These are phyloP conservation scores for Gasterosteus nipponicus DNA, from an alignment of 2,113 vertebrate genomes.

Conservation along the genomic window DNA sequence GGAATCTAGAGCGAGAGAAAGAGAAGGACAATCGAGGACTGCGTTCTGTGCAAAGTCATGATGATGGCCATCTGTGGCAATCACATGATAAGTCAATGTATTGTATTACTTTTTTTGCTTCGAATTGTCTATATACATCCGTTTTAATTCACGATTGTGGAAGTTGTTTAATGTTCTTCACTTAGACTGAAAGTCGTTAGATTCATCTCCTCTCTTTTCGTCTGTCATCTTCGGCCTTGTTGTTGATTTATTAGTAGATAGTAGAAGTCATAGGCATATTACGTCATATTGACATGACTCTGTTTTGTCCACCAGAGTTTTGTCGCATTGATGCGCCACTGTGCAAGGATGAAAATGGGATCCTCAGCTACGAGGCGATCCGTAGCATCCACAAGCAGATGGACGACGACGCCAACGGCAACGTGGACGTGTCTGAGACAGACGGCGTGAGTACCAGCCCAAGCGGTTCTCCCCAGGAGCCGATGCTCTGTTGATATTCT, in stretches of 20 bases:
- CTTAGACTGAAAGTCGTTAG: background rate
- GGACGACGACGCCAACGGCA: slow-evolving; percentile 97
- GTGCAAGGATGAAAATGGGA: slow-evolving; percentile 88
- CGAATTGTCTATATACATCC: background rate
- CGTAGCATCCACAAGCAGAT: slow-evolving; percentile 97
- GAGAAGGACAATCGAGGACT: background rate
- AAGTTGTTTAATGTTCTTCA: background rate
- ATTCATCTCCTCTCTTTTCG: background rate
- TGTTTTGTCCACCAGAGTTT: slow-evolving; percentile 84
- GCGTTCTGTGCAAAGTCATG: slow-evolving; percentile 19
- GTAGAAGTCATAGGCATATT: background rate
- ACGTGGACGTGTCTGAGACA: slow-evolving; percentile 93
- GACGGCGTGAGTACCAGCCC: slow-evolving; percentile 86
- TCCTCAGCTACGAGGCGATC: slow-evolving; percentile 93
- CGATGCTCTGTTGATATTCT: background rate
- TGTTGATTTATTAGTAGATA: background rate
- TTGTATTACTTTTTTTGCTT: background rate
- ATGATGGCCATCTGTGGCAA: background rate
- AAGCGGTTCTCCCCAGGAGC: background rate
- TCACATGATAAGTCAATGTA: background rate
- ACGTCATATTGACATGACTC: background rate
- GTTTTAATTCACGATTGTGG: background rate
- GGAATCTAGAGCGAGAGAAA: slow-evolving; percentile 13
- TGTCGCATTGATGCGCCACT: slow-evolving; percentile 89
- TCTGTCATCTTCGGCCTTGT: background rate